Evolutionary conservation across 2,888 invertebrate species (phyloP), one percentile per base, ranked within the genome.

Genomic region (Dryobotodes eremita): DNA sequence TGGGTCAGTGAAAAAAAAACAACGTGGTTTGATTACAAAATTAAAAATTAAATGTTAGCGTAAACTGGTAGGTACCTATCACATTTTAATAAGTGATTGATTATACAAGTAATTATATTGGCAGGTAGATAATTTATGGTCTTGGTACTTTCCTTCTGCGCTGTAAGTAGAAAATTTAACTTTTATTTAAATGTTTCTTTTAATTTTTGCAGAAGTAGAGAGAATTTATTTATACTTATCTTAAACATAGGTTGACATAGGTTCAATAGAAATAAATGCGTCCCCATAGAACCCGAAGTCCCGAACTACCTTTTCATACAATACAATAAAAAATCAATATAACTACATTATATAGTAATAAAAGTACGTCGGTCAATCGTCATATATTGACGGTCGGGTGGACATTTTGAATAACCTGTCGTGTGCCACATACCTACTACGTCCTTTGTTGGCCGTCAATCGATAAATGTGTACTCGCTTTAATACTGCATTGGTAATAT

Each of bases 401-500:
- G 73, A 48, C 80, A 80, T 69, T 75, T 75, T 88, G 80, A 89
- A 89, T 85, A 83, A 77, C 79, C 81, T 82, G 79, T 71, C 80
- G 75, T 86, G 77, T 75, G 76, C 62, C 74, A 74, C 76, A 64
- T 68, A 76, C 77, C 68, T 72, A 81, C 72, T 71, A 72, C 50
- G 57, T 46, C 75, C 55, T 57, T 81, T 81, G 85, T 83, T 66
- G 75, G 79, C 11, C 20, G 66, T 36, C 84, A 87, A 91, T 91
- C 91, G 86, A 91, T 91, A 91, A 75, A 70, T 80, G 80, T 80
- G 82, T 86, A 78, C 84, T 76, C 46, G 48, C 53, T 71, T 82
- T 78, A 81, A 62, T 77, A 72, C 57, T 71, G 69, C 26, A 50
- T 48, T 36, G 31, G 53, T 55, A n/a, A 50, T 73, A 31, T 20